Base-by-base conservation (phyloP, 2,888 invertebrate genomes). In the Choreutis nemorana region DNA sequence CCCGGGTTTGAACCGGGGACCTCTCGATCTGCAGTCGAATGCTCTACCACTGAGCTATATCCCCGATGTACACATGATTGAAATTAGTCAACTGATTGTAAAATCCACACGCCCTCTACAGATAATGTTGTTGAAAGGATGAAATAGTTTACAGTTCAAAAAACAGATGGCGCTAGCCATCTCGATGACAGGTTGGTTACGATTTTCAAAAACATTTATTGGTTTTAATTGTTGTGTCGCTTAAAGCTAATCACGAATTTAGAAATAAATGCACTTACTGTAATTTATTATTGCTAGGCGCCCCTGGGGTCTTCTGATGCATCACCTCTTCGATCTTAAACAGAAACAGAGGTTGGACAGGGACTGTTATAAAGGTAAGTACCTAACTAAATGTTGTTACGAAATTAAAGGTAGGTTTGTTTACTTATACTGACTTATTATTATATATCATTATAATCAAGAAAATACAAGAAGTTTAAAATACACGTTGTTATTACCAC, bases 1-100 rank as follows among this genome's bases (percentile, higher is more conserved):
- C 72, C 75, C 75, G 75, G 73, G 72, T 73, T 77, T 73, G 75
- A 75, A 77, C 73, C 77, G 73, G 73, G 75, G 72, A 77, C 75
- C 73, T 75, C 73, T 75, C 72, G 72, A 72, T 73, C 73, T 72
- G 73, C 73, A 73, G 73, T 73, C 72, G 75, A 75, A 73, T 72
- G 75, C 73, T 73, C 73, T 75, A 75, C 73, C 75, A 75, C 72
- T 75, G 73, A 75, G 73, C 73, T 77, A 75, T 72, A 73, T 73
- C 73, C 73, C 75, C 68, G 2, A 1, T 44, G 33, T 0, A 0
- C 0, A 0, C 0, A 0, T 0, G 0, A 12, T 2, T 18, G 46
- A 67, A 72, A 63, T 43, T 52, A 44, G 4, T 28, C 9, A 44
- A 41, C 15, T 21, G 33, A n/a, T 20, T 28, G 18, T 28, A 30